phyloP scores from a whole-genome alignment of 2,113 vertebrate species.

The human (Homo sapiens) region DNA sequence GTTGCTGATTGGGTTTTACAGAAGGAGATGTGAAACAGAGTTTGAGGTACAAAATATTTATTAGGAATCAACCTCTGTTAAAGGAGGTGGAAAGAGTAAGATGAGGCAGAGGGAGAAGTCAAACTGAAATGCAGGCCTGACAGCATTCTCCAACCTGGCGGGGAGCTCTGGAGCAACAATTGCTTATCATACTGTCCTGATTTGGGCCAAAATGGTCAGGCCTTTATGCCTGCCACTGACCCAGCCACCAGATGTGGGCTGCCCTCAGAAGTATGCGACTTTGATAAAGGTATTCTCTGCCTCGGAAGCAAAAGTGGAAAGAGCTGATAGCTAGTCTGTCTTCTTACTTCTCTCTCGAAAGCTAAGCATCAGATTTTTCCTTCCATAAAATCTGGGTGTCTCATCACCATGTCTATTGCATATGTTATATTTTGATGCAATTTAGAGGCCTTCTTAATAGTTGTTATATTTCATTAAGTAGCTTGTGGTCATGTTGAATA shows the following conservation, averaged over 20 bases:
- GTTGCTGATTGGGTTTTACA: background rate
- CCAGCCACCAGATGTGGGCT: background rate
- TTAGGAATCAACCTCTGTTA: conserved; percentile 15
- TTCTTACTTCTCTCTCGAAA: background rate
- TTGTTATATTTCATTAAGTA: conserved; percentile 4
- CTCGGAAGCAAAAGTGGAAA: conserved; percentile 16
- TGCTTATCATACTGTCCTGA: background rate
- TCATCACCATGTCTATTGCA: background rate
- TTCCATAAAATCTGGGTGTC: background rate
- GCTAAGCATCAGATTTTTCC: background rate
- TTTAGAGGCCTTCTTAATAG: background rate
- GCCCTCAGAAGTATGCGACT: background rate
- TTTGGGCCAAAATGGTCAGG: background rate
- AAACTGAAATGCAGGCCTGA: background rate
- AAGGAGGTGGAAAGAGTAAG: background rate
- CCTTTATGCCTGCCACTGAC: background rate
- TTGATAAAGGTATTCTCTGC: background rate
- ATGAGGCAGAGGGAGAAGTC: background rate
- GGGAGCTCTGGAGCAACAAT: background rate
- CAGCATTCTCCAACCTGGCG: background rate
- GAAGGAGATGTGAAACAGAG: background rate
- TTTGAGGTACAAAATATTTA: background rate
- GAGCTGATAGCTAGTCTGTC: background rate
- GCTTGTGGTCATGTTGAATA: conserved; percentile 34
- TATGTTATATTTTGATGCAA: background rate